Percentiles rank a stretch among this genome's conserved stretches.
These are phyloP conservation scores for Trypoxylus dichotomus DNA, from an alignment of 1,140 invertebrate species.

Conservation along the genomic window DNA sequence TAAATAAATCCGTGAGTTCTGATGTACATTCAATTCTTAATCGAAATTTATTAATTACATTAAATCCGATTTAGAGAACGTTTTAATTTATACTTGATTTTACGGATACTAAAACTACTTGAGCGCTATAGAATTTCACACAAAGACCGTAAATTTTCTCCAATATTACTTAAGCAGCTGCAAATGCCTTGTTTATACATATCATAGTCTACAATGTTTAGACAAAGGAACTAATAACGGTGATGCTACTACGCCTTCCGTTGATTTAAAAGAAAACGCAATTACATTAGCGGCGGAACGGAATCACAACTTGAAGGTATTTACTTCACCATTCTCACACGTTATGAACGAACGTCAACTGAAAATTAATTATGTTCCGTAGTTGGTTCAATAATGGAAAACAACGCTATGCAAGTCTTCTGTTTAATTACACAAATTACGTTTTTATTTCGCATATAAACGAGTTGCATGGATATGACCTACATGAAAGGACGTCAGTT, in stretches of 20 bases:
- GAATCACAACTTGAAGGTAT: conserved; percentile 16
- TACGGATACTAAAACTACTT: too few species aligned
- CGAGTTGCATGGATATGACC: background rate
- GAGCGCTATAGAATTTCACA: too few species aligned
- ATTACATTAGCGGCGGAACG: conserved; percentile 2
- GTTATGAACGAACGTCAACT: background rate
- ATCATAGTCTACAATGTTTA: background rate
- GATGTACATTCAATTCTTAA: too few species aligned
- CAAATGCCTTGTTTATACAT: too few species aligned
- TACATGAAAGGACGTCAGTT: background rate
- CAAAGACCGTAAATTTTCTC: too few species aligned
- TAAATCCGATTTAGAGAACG: too few species aligned
- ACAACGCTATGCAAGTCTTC: conserved; percentile 22
- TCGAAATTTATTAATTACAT: too few species aligned
- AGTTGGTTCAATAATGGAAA: conserved; percentile 23
- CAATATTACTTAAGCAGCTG: too few species aligned
- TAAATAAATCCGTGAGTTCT: too few species aligned
- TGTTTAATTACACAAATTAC: conserved; percentile 29
- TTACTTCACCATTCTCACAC: background rate
- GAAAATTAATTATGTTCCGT: conserved; percentile 31
- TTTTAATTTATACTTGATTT: too few species aligned
- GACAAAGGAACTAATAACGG: background rate
- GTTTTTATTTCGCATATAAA: background rate
- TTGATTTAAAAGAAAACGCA: background rate
- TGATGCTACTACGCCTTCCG: background rate